Evolutionary conservation across 35 echinoderm and acorn worm genomes (phyloP).

Genomic region (Strongylocentrotus purpuratus): DNA sequence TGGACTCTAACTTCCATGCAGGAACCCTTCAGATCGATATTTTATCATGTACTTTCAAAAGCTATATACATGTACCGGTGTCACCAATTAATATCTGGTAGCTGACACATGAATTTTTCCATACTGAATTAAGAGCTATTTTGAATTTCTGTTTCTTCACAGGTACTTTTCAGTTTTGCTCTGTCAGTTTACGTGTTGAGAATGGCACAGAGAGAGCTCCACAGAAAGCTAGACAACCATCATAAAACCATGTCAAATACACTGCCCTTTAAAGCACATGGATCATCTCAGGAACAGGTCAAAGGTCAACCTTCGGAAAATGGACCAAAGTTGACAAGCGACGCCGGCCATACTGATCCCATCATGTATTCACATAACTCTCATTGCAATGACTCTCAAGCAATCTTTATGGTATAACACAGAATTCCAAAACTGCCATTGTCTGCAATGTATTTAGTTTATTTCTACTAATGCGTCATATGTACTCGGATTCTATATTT

Average conservation of each 20-base stretch:
- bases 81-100: no score
- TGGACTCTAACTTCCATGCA: no score
- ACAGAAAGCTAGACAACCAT: neutral
- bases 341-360: neutral
- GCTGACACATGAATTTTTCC: no score
- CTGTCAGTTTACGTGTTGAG: slow-evolving; percentile 35
- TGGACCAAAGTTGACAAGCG: neutral
- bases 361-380: neutral
- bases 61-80: no score
- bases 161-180: slow-evolving; percentile 41
- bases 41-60: no score
- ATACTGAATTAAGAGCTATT: neutral
- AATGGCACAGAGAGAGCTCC: slow-evolving; percentile 22
- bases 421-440: neutral
- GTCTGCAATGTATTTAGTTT: neutral
- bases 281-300: neutral
- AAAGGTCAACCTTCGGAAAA: neutral
- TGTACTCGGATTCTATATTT: neutral
- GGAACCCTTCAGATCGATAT: no score
- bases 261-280: neutral
- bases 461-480: neutral
- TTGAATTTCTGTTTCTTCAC: neutral
- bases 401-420: neutral
- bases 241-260: neutral
- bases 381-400: neutral